Conservation (phyloP, 1,140 invertebrate species). For the Thaumatotibia leucotreta region DNA sequence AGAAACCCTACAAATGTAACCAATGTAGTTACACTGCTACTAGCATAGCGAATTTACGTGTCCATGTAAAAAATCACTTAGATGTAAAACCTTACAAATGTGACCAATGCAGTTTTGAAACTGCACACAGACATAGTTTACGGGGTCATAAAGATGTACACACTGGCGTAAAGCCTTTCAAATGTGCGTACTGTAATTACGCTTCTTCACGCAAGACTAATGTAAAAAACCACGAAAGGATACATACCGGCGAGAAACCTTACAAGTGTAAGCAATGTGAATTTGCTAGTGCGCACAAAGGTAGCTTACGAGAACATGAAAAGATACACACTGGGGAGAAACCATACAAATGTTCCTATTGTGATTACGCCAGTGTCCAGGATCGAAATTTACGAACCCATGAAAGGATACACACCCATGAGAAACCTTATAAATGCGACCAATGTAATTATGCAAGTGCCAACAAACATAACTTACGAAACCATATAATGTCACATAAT, state of each 20-base stretch:
- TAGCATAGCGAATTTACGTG: not conserved
- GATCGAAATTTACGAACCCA: no score
- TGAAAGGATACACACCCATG: no score
- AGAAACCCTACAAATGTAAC: not conserved
- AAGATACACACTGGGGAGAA: not conserved
- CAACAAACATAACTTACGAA: not conserved
- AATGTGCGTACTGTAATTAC: no score
- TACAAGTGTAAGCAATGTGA: no score
- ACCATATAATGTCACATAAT: not conserved
- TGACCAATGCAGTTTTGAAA: not conserved
- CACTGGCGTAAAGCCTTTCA: no score
- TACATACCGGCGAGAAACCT: no score
- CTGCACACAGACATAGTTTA: not conserved
- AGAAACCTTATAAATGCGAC: not conserved
- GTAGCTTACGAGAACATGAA: not conserved
- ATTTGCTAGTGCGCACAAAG: not conserved
- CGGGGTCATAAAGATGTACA: not conserved
- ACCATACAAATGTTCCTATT: no score
- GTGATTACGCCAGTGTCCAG: no score
- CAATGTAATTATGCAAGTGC: not conserved
- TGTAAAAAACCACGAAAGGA: no score
- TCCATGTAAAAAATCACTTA: not conserved
- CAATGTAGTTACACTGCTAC: not conserved
- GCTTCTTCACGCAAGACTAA: no score
- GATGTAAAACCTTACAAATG: not conserved